phyloP scores from a whole-genome alignment of 2,113 vertebrate species.

The Spea bombifrons region DNA sequence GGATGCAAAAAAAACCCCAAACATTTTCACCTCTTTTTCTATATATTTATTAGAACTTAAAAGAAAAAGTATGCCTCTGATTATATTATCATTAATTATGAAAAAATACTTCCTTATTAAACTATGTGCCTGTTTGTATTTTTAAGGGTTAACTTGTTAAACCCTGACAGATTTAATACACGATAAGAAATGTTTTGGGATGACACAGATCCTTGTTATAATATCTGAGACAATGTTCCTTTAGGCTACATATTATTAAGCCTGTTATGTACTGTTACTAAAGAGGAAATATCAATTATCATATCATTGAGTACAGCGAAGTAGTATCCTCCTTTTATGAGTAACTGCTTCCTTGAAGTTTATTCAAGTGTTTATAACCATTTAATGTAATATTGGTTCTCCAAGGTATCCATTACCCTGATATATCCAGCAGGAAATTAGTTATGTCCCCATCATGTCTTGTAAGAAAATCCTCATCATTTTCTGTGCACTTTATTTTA shows the following conservation, averaged over 20 bases:
- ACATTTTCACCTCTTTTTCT: too few species aligned
- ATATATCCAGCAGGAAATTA: slow-evolving; percentile 82
- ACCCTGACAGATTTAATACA: slow-evolving; percentile 50
- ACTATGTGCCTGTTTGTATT: too few species aligned
- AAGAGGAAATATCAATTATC: slow-evolving; percentile 81
- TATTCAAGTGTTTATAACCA: slow-evolving; percentile 83
- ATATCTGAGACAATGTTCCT: slow-evolving; percentile 65
- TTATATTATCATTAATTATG: too few species aligned
- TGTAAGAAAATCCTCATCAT: slow-evolving; percentile 71
- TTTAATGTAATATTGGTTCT: slow-evolving; percentile 84
- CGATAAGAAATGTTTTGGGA: slow-evolving; percentile 68
- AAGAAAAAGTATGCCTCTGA: too few species aligned
- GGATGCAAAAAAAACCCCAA: too few species aligned
- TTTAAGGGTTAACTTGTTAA: slow-evolving; percentile 3
- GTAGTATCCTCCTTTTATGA: slow-evolving; percentile 80
- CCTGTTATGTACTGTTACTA: slow-evolving; percentile 77
- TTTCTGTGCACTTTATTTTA: slow-evolving; percentile 71
- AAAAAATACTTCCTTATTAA: too few species aligned
- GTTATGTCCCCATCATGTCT: slow-evolving; percentile 78
- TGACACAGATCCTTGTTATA: slow-evolving; percentile 63
- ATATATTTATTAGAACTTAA: too few species aligned
- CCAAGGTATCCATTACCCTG: slow-evolving; percentile 79
- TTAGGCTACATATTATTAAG: slow-evolving; percentile 74
- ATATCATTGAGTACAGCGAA: slow-evolving; percentile 82
- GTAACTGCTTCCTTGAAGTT: slow-evolving; percentile 80